Conservation (phyloP, 2,113 vertebrate genomes). For the Montifringilla adamsi region DNA sequence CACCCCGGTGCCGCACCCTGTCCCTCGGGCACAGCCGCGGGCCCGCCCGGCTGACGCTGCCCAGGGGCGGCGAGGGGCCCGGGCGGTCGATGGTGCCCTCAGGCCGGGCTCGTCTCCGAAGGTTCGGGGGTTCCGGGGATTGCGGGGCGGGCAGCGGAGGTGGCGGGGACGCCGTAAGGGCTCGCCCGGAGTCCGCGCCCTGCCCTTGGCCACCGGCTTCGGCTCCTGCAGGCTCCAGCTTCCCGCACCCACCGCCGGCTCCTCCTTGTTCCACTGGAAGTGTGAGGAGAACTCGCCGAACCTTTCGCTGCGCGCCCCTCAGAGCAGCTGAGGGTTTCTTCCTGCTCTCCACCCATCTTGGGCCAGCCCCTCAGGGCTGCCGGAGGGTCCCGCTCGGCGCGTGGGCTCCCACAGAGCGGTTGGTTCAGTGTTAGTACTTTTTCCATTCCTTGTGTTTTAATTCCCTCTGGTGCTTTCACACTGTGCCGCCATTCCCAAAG, state of each 20-base stretch:
- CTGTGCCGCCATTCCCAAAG: rapidly evolving
- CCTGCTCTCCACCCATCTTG: background rate
- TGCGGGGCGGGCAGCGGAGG: background rate
- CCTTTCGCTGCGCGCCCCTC: background rate
- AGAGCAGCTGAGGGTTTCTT: background rate
- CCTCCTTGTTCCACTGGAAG: background rate
- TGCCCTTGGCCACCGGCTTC: background rate
- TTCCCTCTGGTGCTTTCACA: background rate
- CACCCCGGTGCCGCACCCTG: rapidly evolving
- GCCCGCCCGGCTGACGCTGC: background rate
- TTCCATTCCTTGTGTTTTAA: rapidly evolving
- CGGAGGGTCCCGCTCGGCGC: rapidly evolving
- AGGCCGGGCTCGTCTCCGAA: background rate
- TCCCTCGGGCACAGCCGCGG: background rate
- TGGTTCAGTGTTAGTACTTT: rapidly evolving
- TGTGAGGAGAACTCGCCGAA: rapidly evolving
- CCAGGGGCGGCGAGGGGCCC: background rate
- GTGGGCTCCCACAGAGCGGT: rapidly evolving
- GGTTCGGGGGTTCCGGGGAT: background rate
- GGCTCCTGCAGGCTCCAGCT: background rate
- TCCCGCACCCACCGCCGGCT: background rate
- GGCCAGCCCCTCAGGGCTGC: background rate
- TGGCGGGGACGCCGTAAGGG: background rate
- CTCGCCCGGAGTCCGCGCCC: background rate
- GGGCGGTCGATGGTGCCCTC: background rate